phyloP scores from a whole-genome alignment of 2,797 vertebrate genomes.

The Chelidonichthys spinosus region DNA sequence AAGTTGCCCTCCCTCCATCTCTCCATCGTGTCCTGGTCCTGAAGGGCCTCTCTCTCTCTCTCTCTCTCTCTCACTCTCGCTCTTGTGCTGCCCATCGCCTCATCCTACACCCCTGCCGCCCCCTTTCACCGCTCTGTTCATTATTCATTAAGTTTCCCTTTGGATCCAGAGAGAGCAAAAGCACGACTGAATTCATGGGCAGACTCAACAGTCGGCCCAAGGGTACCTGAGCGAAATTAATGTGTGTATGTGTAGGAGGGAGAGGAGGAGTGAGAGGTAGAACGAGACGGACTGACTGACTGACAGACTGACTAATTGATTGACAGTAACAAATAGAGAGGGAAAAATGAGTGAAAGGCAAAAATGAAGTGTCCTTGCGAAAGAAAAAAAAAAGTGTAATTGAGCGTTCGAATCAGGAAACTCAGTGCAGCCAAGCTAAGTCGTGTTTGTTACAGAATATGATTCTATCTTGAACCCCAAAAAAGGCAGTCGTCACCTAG shows the following conservation, averaged over 20 bases:
- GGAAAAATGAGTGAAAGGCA: conserved; percentile 24
- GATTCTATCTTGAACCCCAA: conserved; percentile 28
- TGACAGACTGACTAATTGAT: conserved; percentile 40
- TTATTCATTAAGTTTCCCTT: conserved; percentile 79
- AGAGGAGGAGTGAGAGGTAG: conserved; percentile 5
- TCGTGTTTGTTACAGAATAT: conserved; percentile 18
- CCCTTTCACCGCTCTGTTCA: conserved; percentile 72
- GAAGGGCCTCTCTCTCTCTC: conserved; percentile 66
- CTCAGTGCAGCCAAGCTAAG: conserved; percentile 19
- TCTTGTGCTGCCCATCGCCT: conserved; percentile 38
- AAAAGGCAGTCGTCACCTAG: not conserved
- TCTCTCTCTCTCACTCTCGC: conserved; percentile 27
- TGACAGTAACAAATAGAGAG: conserved; percentile 25
- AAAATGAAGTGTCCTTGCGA: not conserved
- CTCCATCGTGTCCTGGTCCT: conserved; percentile 61
- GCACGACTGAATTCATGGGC: conserved; percentile 64
- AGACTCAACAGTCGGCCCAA: conserved; percentile 69
- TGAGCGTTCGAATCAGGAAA: conserved; percentile 27
- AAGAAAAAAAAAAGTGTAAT: conserved; percentile 33
- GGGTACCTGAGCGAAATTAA: conserved; percentile 71
- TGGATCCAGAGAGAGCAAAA: conserved; percentile 63
- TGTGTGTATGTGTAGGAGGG: conserved; percentile 8
- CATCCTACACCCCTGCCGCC: conserved; percentile 34
- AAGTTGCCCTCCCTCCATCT: conserved; percentile 70
- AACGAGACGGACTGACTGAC: conserved; percentile 25